Conservation (phyloP, 2,113 vertebrate species). For the Willisornis vidua region DNA sequence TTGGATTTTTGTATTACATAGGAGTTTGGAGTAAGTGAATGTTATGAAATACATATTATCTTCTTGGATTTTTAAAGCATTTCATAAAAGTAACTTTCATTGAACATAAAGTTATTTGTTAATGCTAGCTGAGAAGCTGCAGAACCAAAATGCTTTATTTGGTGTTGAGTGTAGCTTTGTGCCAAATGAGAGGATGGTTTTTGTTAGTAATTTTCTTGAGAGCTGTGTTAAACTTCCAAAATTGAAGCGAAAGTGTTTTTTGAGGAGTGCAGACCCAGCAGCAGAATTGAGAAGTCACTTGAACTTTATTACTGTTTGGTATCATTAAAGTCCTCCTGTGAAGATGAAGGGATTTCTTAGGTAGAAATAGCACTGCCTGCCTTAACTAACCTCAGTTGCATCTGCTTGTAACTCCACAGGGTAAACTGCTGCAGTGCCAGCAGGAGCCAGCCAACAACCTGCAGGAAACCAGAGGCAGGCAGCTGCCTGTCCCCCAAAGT, state of each 20-base stretch:
- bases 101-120: not conserved
- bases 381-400: not conserved
- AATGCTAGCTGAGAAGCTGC: not conserved
- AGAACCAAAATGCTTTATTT: not conserved
- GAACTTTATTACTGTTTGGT: not conserved
- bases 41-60: not conserved
- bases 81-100: not conserved
- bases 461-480: not conserved
- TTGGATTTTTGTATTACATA: not conserved
- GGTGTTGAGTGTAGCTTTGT: not conserved
- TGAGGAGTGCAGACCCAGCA: not conserved
- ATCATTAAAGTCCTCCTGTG: fast-evolving
- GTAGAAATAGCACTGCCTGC: not conserved
- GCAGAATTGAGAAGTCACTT: not conserved
- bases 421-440: not conserved
- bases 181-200: not conserved
- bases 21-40: not conserved
- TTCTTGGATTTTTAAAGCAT: not conserved
- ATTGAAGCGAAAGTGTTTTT: not conserved
- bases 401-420: not conserved
- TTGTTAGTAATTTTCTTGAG: not conserved
- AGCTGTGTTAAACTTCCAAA: not conserved
- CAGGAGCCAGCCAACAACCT: not conserved
- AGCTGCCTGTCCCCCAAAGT: not conserved
- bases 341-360: not conserved